Evolutionary conservation across 2,113 vertebrate genomes (phyloP).

Genomic region (Dermatemys mawii): DNA sequence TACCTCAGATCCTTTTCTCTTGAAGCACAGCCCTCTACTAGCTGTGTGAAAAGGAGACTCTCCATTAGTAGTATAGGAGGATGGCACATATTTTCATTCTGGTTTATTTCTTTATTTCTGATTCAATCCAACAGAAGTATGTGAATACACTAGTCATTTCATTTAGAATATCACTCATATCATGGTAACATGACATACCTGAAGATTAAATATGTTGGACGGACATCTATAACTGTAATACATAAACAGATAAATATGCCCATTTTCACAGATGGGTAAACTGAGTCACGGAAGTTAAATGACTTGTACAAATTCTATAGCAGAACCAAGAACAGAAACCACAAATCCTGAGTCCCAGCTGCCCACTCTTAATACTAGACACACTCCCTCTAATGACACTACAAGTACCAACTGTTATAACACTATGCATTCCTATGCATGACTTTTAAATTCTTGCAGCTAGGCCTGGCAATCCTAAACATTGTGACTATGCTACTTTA

Average conservation of each 20-base stretch:
- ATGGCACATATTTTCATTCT: not conserved
- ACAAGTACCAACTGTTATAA: not conserved
- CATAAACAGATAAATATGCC: not conserved
- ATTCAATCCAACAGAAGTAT: not conserved
- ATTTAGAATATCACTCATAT: not conserved
- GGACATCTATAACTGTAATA: not conserved
- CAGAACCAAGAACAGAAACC: not conserved
- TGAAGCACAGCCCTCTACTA: not conserved
- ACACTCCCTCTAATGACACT: not conserved
- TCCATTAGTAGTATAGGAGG: not conserved
- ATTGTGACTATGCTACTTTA: not conserved
- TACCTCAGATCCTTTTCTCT: fast-evolving
- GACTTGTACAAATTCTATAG: not conserved
- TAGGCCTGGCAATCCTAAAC: not conserved
- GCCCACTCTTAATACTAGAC: no score
- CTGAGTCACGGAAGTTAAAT: not conserved
- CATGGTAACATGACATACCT: not conserved
- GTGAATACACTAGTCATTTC: not conserved
- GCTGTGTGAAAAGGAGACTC: not conserved
- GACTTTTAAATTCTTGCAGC: not conserved
- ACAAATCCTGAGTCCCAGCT: not conserved
- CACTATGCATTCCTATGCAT: not conserved
- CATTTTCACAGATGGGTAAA: not conserved
- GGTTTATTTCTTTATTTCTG: not conserved
- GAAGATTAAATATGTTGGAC: not conserved